A percentile compares a stretch with the other conserved stretches of the same genome.
phyloP scores from a whole-genome alignment of 2,113 vertebrate genomes.

The Ondatra zibethicus region DNA sequence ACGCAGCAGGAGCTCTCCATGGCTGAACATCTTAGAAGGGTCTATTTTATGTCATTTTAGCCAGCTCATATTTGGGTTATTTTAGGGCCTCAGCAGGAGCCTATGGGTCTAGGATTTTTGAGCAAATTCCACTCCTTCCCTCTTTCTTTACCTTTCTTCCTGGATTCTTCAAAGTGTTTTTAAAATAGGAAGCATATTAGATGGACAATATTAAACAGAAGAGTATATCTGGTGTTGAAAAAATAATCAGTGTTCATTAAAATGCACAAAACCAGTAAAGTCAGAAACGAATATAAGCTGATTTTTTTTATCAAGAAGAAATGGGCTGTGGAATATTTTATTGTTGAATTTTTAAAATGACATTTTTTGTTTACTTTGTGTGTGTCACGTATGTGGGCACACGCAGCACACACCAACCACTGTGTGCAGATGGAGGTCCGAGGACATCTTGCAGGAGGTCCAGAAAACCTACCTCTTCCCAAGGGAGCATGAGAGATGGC shows the following conservation, averaged over 20 bases:
- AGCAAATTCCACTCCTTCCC: background rate
- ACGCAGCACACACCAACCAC: background rate
- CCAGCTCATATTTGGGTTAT: background rate
- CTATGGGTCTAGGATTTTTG: background rate
- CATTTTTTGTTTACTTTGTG: background rate
- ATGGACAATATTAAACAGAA: background rate
- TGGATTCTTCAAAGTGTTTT: background rate
- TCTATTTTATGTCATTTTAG: background rate
- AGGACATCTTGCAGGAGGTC: background rate
- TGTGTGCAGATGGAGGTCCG: background rate
- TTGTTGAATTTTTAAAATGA: background rate
- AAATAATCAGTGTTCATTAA: background rate
- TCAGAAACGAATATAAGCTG: background rate
- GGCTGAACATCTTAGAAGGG: constrained; percentile 34
- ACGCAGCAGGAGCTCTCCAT: background rate
- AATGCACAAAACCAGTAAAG: background rate
- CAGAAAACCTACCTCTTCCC: background rate
- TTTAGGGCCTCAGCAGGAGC: constrained; percentile 19
- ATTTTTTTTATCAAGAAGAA: background rate
- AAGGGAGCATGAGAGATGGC: background rate
- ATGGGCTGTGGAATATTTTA: too few relatives aligned
- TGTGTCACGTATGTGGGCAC: background rate
- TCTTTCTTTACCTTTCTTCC: background rate
- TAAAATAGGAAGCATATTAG: background rate
- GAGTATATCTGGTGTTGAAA: background rate